phyloP scores from a whole-genome alignment of 2,113 vertebrate species.

The Ramphastos sulfuratus region DNA sequence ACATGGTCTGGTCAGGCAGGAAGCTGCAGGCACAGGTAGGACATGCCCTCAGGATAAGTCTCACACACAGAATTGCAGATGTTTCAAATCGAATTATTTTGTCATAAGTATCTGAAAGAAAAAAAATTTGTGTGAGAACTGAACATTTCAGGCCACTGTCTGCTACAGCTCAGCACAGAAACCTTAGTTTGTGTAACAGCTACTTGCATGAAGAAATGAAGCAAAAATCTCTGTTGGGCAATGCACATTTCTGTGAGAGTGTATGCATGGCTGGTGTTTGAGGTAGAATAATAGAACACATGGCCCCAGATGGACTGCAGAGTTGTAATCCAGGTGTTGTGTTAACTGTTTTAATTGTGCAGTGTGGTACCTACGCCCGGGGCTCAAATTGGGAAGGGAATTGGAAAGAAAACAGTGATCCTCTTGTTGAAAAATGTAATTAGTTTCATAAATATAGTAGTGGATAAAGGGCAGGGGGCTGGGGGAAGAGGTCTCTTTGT shows the following conservation, averaged over 20 bases:
- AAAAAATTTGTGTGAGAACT: not conserved
- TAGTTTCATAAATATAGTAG: constrained; percentile 33
- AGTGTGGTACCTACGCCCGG: not conserved
- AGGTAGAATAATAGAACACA: constrained; percentile 24
- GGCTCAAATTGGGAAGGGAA: constrained; percentile 39
- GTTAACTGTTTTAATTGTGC: constrained; percentile 65
- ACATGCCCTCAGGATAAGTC: not conserved
- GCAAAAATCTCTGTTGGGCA: not conserved
- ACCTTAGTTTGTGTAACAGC: not conserved
- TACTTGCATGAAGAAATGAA: not conserved
- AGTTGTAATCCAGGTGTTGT: constrained; percentile 67
- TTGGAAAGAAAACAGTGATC: constrained; percentile 44
- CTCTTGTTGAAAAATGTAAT: constrained; percentile 59
- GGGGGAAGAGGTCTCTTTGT: not conserved
- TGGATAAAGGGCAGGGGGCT: not conserved
- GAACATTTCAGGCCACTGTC: not conserved
- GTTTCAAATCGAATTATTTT: not conserved
- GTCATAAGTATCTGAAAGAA: not conserved
- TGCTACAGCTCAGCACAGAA: not conserved
- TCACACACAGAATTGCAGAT: not conserved
- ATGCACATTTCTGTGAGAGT: not conserved
- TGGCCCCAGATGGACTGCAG: constrained; percentile 13
- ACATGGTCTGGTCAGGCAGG: not conserved
- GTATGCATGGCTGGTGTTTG: not conserved
- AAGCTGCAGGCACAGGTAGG: not conserved